Evolutionary conservation across 2,797 vertebrate species (phyloP).

Genomic region (Todus mexicanus): DNA sequence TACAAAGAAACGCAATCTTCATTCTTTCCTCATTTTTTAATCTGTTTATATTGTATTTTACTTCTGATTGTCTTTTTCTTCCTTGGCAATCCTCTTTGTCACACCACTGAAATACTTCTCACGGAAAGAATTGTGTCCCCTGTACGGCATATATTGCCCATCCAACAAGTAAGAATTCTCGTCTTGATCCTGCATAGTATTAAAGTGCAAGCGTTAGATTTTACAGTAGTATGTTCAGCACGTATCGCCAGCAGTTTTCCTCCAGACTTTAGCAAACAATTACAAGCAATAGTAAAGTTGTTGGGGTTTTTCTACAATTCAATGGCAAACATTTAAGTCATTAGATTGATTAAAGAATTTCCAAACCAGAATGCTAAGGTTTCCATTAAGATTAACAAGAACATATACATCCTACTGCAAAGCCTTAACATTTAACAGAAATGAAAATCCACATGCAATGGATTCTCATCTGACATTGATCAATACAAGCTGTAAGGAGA

Average conservation of each 20-base stretch:
- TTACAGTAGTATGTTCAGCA: neutral
- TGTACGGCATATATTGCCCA: constrained; percentile 79
- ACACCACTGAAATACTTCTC: constrained; percentile 97
- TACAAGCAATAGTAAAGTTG: neutral
- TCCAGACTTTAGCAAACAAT: neutral
- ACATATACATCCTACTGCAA: neutral
- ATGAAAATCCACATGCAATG: neutral
- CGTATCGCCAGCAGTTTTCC: neutral
- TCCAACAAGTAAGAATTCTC: constrained; percentile 75
- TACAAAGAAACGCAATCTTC: constrained; percentile 33
- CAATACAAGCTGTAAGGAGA: neutral
- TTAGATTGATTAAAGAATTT: neutral
- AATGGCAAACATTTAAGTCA: neutral
- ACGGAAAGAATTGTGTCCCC: constrained; percentile 95
- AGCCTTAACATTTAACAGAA: neutral
- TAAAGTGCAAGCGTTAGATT: constrained; percentile 51
- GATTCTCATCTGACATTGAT: neutral
- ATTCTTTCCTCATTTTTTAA: constrained; percentile 40
- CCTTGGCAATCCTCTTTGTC: constrained; percentile 86
- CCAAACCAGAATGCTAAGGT: neutral
- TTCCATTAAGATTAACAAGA: neutral
- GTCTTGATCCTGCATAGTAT: constrained; percentile 80
- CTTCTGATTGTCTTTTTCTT: constrained; percentile 76
- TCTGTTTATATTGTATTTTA: constrained; percentile 53
- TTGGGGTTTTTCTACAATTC: neutral